These are phyloP conservation scores for Isurus oxyrinchus DNA, from an alignment of 2,113 vertebrate species.

Conservation along the genomic window DNA sequence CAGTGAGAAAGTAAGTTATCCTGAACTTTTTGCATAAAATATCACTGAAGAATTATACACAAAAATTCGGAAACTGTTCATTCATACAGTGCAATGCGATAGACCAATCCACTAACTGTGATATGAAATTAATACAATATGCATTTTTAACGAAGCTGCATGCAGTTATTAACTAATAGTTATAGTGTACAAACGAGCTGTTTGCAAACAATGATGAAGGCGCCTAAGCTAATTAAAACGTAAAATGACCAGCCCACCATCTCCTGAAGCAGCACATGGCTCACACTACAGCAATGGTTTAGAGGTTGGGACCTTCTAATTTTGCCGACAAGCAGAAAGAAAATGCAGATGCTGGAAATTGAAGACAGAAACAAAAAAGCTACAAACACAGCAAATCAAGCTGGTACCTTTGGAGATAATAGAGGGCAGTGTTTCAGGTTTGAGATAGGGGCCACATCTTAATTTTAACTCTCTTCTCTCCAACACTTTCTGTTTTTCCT, in stretches of 20 bases:
- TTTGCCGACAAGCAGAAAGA: not conserved
- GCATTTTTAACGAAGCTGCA: not conserved
- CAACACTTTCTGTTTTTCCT: not conserved
- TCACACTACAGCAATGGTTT: not conserved
- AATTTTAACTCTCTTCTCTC: not conserved
- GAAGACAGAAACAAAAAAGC: not conserved
- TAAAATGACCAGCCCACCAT: not conserved
- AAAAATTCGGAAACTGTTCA: not conserved
- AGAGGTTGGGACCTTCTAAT: not conserved
- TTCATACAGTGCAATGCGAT: not conserved
- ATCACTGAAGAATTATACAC: not conserved
- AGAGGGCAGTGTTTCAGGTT: not conserved
- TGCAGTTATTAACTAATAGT: not conserved
- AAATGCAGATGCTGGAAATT: conserved; percentile 3
- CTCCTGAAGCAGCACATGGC: not conserved
- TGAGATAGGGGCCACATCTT: not conserved
- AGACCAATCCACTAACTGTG: not conserved
- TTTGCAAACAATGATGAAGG: not conserved
- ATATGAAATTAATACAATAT: not conserved
- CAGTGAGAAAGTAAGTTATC: not conserved
- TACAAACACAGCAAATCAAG: not conserved
- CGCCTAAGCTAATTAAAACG: not conserved
- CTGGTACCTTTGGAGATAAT: not conserved
- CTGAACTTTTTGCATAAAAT: not conserved
- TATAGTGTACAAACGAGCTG: not conserved